Percentiles rank a stretch among this genome's conserved stretches.
These are phyloP conservation scores for Resseliella maxima DNA, from an alignment of 2,888 invertebrate species.

Conservation along the genomic window DNA sequence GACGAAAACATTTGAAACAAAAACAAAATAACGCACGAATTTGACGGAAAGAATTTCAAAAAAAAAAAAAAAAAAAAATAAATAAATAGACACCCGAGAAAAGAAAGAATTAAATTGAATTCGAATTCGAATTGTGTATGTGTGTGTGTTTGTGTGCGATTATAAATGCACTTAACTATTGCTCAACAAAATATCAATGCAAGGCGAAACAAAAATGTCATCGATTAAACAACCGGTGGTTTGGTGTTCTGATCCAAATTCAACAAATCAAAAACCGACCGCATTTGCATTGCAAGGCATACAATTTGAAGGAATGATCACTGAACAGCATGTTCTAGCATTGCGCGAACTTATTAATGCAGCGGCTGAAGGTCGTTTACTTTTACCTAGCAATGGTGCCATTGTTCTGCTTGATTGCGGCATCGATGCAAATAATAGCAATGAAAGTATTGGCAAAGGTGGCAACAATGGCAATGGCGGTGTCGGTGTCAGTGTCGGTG, in stretches of 20 bases:
- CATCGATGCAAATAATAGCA: conserved; percentile 65
- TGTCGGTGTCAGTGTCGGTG: conserved; percentile 67
- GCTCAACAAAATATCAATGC: background rate
- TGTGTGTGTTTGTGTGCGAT: background rate
- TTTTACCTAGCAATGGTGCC: conserved; percentile 67
- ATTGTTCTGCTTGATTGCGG: conserved; percentile 67
- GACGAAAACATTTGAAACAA: background rate
- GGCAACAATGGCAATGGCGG: conserved; percentile 54
- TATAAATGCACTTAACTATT: background rate
- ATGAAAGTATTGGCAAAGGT: conserved; percentile 25
- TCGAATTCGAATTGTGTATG: background rate
- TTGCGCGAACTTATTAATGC: conserved; percentile 67
- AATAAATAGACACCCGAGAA: background rate
- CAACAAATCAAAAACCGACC: conserved; percentile 67
- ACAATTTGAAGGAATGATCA: conserved; percentile 67
- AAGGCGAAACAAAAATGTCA: conserved; percentile 65
- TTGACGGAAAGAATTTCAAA: too few species aligned
- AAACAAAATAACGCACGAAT: too few species aligned
- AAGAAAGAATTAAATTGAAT: background rate
- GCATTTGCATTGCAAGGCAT: conserved; percentile 68
- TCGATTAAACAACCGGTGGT: conserved; percentile 64
- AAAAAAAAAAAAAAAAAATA: too few species aligned
- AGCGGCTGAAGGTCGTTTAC: conserved; percentile 67
- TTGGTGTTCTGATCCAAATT: conserved; percentile 68
- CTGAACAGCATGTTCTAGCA: conserved; percentile 67